Base-by-base conservation (phyloP, 2,113 vertebrate species). In the Piaya cayana region DNA sequence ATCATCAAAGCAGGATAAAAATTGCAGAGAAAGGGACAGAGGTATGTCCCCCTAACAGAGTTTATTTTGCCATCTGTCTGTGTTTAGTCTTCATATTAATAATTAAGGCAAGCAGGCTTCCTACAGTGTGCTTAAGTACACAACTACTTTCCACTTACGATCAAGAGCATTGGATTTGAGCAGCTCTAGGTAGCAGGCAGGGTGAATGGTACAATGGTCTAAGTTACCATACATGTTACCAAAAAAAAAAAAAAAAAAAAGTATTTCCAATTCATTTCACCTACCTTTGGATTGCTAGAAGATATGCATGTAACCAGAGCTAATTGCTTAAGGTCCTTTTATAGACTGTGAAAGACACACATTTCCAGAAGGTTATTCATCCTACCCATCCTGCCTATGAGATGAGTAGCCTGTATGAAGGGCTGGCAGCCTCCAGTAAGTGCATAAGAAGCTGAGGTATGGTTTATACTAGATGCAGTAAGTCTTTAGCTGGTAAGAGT, bases 61-160 rank as follows among this genome's bases (percentile, higher is more conserved):
- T 95, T 95, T 94, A 95, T 97, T 96, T 97, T 96, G 82, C 88
- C 94, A 86, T 93, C 91, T 95, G 91, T 96, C 93, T 92, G 90
- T 96, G 93, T 95, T 92, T 94, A 93, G 88, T 90, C 87, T 94
- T 95, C 49, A 45, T 86, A 96, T 90, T 96, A 96, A 93, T 94
- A 91, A 94, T 95, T 69, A 92, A 93, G 71, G 59, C 79, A 78
- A 71, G 64, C 69, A 56, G 23, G 29, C 23, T 76, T 22, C 43
- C 10, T 36, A 36, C 72, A 72, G 25, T 12, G 26, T 68, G 34
- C 37, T 71, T 49, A 79, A 70, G 12, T 17, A 15, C 8, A 45
- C 26, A 37, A 49, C 43, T 83, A 27, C 32, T 89, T 86, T 71
- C 67, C 34, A 80, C 21, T 81, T 53, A 29, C 0, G 1, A 49